Conservation (phyloP, 1,140 invertebrate genomes). For the Geopemphigus sp. region DNA sequence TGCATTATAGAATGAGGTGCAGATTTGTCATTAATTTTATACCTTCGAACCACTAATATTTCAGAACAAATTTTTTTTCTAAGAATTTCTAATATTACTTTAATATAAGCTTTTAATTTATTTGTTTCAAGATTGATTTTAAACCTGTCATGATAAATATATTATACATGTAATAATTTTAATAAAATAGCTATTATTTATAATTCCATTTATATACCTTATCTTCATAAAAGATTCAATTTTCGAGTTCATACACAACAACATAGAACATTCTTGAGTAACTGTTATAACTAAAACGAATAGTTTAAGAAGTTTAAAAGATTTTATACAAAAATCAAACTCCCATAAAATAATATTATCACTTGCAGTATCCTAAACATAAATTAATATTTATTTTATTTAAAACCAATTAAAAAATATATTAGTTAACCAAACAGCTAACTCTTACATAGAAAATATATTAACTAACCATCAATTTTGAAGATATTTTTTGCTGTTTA, state of each 20-base stretch:
- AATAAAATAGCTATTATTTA: not conserved
- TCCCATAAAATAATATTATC: not conserved
- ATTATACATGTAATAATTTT: not conserved
- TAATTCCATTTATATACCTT: not conserved
- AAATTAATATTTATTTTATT: constrained; percentile 12
- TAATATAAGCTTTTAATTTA: constrained; percentile 31
- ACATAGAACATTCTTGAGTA: constrained; percentile 16
- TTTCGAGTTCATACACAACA: constrained; percentile 7
- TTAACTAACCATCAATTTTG: not conserved
- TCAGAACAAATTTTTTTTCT: constrained; percentile 3
- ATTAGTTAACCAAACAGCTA: not conserved
- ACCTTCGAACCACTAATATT: not conserved
- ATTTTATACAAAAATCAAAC: constrained; percentile 24
- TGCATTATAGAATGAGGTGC: not conserved
- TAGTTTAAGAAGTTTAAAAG: constrained; percentile 19
- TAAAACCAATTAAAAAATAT: not conserved
- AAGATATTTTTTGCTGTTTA: not conserved
- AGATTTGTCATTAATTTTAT: constrained; percentile 20
- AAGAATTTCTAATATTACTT: not conserved
- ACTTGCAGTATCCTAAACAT: constrained; percentile 6
- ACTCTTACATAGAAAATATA: not conserved
- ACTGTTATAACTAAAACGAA: not conserved
- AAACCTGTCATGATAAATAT: not conserved
- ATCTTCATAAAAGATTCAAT: not conserved
- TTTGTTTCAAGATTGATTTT: constrained; percentile 40